Conservation (phyloP, 2,888 invertebrate species). For the Petrolisthes cinctipes region DNA sequence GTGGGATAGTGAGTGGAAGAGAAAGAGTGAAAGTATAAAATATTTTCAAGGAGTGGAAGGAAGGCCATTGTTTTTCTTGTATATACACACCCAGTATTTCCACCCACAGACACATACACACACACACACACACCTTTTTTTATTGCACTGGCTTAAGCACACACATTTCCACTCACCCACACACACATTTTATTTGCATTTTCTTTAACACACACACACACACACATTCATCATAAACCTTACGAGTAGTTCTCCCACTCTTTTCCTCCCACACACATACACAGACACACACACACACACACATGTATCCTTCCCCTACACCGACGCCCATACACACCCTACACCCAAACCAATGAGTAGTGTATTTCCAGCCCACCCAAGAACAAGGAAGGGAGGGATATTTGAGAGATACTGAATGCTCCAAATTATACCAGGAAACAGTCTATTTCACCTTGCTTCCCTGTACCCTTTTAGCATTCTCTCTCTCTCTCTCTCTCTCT, state of each 20-base stretch:
- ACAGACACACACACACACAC: background rate
- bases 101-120: background rate
- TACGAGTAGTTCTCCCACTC: too few species aligned
- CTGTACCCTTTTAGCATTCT: background rate
- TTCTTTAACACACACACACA: background rate
- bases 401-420: too few species aligned
- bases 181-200: background rate
- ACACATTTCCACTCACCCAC: background rate
- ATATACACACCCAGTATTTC: background rate
- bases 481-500: constrained; percentile 11
- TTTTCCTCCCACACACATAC: background rate
- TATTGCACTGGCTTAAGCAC: background rate
- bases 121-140: background rate
- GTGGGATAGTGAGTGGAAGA: too few species aligned
- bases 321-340: background rate
- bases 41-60: too few species aligned
- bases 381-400: too few species aligned
- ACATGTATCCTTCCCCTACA: background rate
- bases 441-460: too few species aligned
- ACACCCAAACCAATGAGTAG: too few species aligned
- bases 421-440: too few species aligned
- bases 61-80: too few species aligned
- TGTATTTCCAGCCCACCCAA: too few species aligned
- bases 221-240: background rate
- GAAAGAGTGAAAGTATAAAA: too few species aligned